A percentile compares a stretch with the other conserved stretches of the same genome.
Evolutionary conservation across 1,140 invertebrate species (phyloP).

Genomic region (Trypoxylus dichotomus): DNA sequence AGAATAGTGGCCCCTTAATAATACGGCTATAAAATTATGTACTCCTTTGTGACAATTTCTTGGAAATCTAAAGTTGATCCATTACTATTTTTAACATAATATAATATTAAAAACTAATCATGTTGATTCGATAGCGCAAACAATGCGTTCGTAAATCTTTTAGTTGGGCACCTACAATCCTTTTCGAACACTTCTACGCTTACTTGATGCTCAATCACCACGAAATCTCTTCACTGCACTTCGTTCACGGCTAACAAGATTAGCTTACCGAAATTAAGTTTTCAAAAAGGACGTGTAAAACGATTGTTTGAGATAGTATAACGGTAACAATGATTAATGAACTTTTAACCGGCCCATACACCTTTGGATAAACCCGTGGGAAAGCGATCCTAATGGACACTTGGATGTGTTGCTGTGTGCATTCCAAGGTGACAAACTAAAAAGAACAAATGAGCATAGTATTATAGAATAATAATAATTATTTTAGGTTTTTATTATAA

Average conservation of each 20-base stretch:
- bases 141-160: not conserved
- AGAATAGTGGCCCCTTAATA: too few relatives aligned
- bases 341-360: slow-evolving; percentile 1
- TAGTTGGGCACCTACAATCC: not conserved
- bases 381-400: not conserved
- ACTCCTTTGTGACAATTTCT: too few relatives aligned
- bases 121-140: not conserved
- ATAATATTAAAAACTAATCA: not conserved
- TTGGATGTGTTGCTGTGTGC: not conserved
- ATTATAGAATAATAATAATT: not conserved
- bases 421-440: not conserved
- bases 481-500: not conserved
- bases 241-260: slow-evolving; percentile 16
- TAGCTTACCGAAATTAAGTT: slow-evolving; percentile 22
- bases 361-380: not conserved
- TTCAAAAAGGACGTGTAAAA: slow-evolving; percentile 20
- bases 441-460: not conserved
- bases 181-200: not conserved
- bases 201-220: slow-evolving; percentile 12
- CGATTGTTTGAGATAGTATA: slow-evolving; percentile 16
- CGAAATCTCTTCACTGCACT: not conserved
- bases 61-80: not conserved
- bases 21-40: too few relatives aligned
- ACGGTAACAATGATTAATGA: slow-evolving; percentile 20
- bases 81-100: not conserved